A percentile compares a stretch with the other conserved stretches of the same genome.
phyloP scores from a whole-genome alignment of 2,113 vertebrate species.

The Plestiodon gilberti region DNA sequence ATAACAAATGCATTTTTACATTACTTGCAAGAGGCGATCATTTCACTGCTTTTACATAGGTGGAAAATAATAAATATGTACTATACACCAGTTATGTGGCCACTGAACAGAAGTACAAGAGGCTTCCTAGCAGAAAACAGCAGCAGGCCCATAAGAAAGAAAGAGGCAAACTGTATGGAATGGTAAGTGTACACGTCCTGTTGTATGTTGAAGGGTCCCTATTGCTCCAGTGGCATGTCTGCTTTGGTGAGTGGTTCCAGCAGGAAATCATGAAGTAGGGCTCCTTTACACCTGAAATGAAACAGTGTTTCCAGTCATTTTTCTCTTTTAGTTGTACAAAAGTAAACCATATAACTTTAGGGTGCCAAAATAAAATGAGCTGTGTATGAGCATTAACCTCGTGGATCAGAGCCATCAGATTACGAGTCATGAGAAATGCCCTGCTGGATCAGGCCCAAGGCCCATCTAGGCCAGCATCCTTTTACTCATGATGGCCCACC shows the following conservation, averaged over 20 bases:
- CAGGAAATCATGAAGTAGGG: conserved; percentile 1
- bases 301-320: conserved; percentile 37
- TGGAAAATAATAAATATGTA: conserved; percentile 77
- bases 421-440: no score
- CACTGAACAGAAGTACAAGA: conserved; percentile 35
- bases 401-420: no score
- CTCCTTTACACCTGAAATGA: conserved; percentile 50
- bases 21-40: conserved; percentile 30
- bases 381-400: no score
- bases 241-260: conserved; percentile 23
- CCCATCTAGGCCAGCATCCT: no score
- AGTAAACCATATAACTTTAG: neutral
- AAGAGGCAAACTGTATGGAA: conserved; percentile 2
- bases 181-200: conserved; percentile 2
- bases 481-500: no score
- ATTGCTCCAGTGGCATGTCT: neutral
- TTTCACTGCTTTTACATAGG: conserved; percentile 54
- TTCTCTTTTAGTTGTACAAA: conserved; percentile 2
- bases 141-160: conserved; percentile 36
- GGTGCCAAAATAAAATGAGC: neutral
- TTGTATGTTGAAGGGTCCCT: conserved; percentile 32
- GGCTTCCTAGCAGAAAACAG: conserved; percentile 45
- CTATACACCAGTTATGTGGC: conserved; percentile 54
- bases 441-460: no score
- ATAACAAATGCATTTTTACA: conserved; percentile 24